These are phyloP conservation scores for Sarcoramphus papa DNA, from an alignment of 2,797 vertebrate genomes.

Conservation along the genomic window DNA sequence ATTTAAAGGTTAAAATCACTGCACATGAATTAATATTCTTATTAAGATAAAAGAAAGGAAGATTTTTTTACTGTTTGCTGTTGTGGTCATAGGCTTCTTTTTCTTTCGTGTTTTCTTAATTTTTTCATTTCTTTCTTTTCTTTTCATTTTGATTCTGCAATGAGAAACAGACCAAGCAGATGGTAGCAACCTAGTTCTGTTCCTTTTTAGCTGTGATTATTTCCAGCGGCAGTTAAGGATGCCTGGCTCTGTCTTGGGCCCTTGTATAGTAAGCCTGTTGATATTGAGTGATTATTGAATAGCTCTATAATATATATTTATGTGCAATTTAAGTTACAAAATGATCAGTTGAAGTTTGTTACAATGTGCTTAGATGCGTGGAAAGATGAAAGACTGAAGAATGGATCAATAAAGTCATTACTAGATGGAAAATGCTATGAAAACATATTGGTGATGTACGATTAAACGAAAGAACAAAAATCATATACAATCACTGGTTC, in stretches of 20 bases:
- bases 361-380: not conserved
- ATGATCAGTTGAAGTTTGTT: slow-evolving; percentile 4
- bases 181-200: not conserved
- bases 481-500: slow-evolving; percentile 21
- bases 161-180: not conserved
- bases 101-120: not conserved
- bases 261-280: not conserved
- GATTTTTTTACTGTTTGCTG: not conserved
- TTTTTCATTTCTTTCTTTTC: not conserved
- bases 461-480: slow-evolving; percentile 43
- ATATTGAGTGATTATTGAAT: not conserved
- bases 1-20: not conserved
- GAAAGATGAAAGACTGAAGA: slow-evolving; percentile 16
- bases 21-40: not conserved
- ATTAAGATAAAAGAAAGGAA: not conserved
- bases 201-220: not conserved
- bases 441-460: not conserved
- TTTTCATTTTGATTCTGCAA: not conserved
- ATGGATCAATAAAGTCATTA: slow-evolving; percentile 53
- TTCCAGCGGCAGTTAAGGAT: not conserved
- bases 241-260: not conserved
- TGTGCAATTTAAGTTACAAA: slow-evolving; percentile 10
- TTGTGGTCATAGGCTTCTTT: not conserved
- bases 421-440: slow-evolving; percentile 48
- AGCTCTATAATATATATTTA: not conserved